A percentile compares a stretch with the other conserved stretches of the same genome.
Conservation (phyloP, 2,797 vertebrate genomes). For the Mus spretus region DNA sequence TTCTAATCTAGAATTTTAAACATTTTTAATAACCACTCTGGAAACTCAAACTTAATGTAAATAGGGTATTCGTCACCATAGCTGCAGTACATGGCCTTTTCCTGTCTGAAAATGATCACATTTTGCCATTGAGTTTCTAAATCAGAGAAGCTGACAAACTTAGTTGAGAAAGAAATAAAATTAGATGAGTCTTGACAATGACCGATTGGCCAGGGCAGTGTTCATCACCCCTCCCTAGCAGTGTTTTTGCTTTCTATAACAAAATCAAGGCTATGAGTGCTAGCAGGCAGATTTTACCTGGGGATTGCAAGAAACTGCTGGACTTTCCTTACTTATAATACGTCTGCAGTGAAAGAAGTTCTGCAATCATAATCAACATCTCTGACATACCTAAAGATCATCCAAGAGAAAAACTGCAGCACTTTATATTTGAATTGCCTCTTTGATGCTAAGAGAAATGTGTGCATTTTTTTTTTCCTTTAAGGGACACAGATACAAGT, state of each 20-base stretch:
- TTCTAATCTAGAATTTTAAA: conserved; percentile 75
- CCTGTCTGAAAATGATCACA: conserved; percentile 62
- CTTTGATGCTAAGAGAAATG: conserved; percentile 29
- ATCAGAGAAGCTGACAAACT: conserved; percentile 68
- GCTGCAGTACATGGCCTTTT: conserved; percentile 31
- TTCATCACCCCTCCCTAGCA: conserved; percentile 62
- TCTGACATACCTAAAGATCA: conserved; percentile 52
- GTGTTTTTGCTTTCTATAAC: conserved; percentile 81
- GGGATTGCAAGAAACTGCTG: not conserved
- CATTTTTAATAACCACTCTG: conserved; percentile 59
- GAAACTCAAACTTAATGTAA: conserved; percentile 42
- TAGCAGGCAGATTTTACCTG: conserved; percentile 51
- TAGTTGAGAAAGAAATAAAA: conserved; percentile 77
- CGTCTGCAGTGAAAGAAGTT: conserved; percentile 32
- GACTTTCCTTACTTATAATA: conserved; percentile 49
- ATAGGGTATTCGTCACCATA: not conserved
- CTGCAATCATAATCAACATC: conserved; percentile 53
- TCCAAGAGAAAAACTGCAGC: not conserved
- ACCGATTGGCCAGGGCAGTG: conserved; percentile 62
- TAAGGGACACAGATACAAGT: not conserved
- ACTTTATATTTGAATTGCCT: conserved; percentile 31
- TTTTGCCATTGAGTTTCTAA: conserved; percentile 69
- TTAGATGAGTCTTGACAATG: conserved; percentile 23
- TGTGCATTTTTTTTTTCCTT: not conserved
- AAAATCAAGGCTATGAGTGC: conserved; percentile 50